Percentiles rank a stretch among this genome's conserved stretches.
Evolutionary conservation across 2,888 invertebrate species (phyloP).

Genomic region (Micoletzkya japonica): DNA sequence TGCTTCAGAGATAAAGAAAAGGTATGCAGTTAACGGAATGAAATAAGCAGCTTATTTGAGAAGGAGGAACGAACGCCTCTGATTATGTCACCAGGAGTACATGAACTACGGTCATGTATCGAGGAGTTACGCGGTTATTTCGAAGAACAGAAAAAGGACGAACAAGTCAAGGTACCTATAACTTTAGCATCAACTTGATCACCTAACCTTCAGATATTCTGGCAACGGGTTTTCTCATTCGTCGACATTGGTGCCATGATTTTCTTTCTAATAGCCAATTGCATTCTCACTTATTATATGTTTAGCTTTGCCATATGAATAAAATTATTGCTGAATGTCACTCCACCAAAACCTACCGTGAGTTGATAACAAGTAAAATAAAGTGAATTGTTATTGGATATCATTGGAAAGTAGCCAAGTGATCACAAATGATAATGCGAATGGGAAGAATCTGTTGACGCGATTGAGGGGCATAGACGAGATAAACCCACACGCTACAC

Average conservation of each 20-base stretch:
- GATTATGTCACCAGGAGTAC: constrained; percentile 28
- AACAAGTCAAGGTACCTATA: constrained; percentile 4
- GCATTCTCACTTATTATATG: constrained; percentile 38
- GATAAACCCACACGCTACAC: too few relatives aligned
- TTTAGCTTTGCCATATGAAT: constrained; percentile 32
- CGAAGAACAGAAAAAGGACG: constrained; percentile 35
- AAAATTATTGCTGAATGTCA: too few relatives aligned
- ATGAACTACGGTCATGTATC: constrained; percentile 46
- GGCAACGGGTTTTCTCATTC: constrained; percentile 51
- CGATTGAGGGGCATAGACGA: too few relatives aligned
- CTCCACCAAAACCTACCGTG: too few relatives aligned
- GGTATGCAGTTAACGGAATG: neutral
- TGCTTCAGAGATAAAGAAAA: neutral
- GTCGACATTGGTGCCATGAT: constrained; percentile 42
- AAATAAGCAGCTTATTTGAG: neutral
- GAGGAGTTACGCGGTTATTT: constrained; percentile 39
- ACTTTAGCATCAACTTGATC: neutral
- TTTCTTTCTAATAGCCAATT: constrained; percentile 43
- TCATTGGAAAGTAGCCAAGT: too few relatives aligned
- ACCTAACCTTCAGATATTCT: constrained; percentile 34
- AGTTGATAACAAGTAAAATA: too few relatives aligned
- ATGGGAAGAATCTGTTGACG: too few relatives aligned
- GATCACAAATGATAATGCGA: too few relatives aligned
- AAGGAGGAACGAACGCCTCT: neutral
- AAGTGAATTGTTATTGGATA: too few relatives aligned